Evolutionary conservation across 2,113 vertebrate species (phyloP), one percentile per base, ranked within the genome.

Genomic region (Nothocercus nigrocapillus): DNA sequence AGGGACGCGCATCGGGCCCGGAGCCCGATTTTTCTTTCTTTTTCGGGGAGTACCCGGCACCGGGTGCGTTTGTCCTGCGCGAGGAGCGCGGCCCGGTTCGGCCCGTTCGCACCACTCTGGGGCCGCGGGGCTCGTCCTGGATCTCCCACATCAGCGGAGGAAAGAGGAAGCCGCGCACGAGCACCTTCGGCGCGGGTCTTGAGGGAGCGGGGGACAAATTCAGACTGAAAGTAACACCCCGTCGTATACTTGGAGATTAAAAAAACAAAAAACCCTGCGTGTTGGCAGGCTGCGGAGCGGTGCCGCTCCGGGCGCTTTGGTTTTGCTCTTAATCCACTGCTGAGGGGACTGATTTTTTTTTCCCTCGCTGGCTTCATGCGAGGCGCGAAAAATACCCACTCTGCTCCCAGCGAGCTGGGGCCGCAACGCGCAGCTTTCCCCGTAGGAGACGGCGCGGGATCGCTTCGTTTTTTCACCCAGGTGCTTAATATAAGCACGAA

Each of bases 201-300:
- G 59, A 59, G 22, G 75, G 81, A 88, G 20, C 44, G 36, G 36
- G 58, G 74, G 54, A 77, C 62, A 85, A 93, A 78, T 63, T 80
- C 76, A 89, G 95, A 95, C 24, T 47, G 95, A 95, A 95, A 97
- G 85, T 88, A 93, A 93, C 94, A 83, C 54, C 24, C 15, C 34
- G 19, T 40, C 13, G 4, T 28, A 0, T 64, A 66, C 24, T 70
- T 51, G 42, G 51, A 74, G 24, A 77, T 27, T 64, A 34, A 49
- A 45, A 27, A 28, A 19, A 25, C n/a, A 24, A 24, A 45, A 34
- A 34, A 38, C 21, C 8, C 4, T 54, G 28, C 54, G 54, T 5
- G 54, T 32, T 58, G 54, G 54, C 16, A 58, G 30, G 17, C 9
- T 32, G 54, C 28, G 54, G 54, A 32, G 54, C 28, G 54, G 28